A percentile compares a stretch with the other conserved stretches of the same genome.
Conservation (phyloP, 1,140 invertebrate species). For the Yoshiicerus persimilis region DNA sequence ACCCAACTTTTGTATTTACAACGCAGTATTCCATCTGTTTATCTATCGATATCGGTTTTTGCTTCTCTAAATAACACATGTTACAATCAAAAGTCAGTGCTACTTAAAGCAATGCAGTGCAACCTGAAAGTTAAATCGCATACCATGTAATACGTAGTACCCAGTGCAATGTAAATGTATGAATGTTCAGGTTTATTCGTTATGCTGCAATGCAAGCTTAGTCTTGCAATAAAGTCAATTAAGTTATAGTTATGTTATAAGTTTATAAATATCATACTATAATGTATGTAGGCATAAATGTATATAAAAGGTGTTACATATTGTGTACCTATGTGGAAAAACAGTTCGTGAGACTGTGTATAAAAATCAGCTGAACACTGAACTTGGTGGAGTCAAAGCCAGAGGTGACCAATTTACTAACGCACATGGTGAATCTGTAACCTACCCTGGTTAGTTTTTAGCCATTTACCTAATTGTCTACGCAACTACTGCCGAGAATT, state of each 20-base stretch:
- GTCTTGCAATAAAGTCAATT: neutral
- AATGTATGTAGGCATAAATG: neutral
- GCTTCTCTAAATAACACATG: neutral
- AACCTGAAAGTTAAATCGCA: neutral
- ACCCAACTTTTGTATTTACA: neutral
- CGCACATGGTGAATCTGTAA: neutral
- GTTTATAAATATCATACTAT: neutral
- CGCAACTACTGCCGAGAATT: neutral
- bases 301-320: no score
- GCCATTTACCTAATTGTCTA: neutral
- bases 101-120: neutral
- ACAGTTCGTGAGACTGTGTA: neutral
- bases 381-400: neutral
- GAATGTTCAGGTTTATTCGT: neutral
- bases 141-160: no score
- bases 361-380: constrained; percentile 12
- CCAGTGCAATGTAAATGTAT: neutral
- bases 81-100: neutral
- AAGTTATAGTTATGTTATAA: neutral
- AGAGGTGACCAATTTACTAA: constrained; percentile 5
- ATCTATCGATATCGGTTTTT: neutral
- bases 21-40: neutral
- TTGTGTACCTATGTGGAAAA: no score
- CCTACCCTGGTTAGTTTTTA: neutral
- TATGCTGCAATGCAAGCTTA: no score